Evolutionary conservation across 2,888 invertebrate species (phyloP), one percentile per base, ranked within the genome.

Genomic region (Caenorhabditis drosophilae): DNA sequence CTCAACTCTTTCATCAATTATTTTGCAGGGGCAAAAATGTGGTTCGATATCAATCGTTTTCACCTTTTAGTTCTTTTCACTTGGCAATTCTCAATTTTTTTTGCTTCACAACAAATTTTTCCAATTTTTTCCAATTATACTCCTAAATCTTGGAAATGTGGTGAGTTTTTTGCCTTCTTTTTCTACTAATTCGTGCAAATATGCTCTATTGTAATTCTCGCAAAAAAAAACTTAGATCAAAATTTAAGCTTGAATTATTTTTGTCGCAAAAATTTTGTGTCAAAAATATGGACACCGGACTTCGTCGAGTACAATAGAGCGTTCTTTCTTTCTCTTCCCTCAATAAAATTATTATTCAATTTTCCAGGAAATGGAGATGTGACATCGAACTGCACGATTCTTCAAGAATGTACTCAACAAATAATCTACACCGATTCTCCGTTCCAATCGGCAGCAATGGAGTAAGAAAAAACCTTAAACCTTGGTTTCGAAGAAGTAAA

Each of bases 21-120:
- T n/a, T n/a, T n/a, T n/a, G n/a, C n/a, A n/a, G n/a, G n/a, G n/a
- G n/a, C 31, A 31, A 12, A 31, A 31, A 79, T 77, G 77, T 55
- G 73, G 45, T 81, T 81, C 75, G 73, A 78, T 47, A 73, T 80
- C 34, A 82, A 81, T 66, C 78, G 82, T 31, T 82, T 82, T 67
- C 81, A 82, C 53, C 48, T 75, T 16, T 71, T 79, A 57, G 78
- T 77, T 12, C 70, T 81, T 31, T 46, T 82, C 56, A 77, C 80
- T 49, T 82, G 82, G 82, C 80, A 82, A 50, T 82, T 82, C 61
- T 71, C 78, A 38, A 76, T 80, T n/a, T 80, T 79, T 56, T 80
- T 80, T 56, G 78, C 78, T 7, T 75, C 73, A 3, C 80, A 80
- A 51, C 70, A 71, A 63, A 76, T 80, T 31, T 81, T 78, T 44